Conservation (phyloP, 1,140 invertebrate species). For the Zophobas atratus region DNA sequence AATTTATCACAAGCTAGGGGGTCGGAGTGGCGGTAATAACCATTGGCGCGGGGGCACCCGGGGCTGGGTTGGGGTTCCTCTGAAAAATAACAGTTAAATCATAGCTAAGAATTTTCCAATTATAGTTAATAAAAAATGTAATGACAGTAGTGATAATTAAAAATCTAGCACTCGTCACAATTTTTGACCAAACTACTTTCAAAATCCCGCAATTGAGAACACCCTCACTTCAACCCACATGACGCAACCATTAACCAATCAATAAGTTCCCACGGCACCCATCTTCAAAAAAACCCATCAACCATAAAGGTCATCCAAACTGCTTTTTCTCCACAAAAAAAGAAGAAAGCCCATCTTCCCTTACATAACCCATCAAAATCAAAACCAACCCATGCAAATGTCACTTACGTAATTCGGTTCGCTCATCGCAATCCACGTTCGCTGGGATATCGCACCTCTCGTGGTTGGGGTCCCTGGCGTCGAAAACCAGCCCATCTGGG, state of each 20-base stretch:
- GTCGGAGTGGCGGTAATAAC: slow-evolving; percentile 85
- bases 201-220: too few species aligned
- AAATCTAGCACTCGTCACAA: not conserved
- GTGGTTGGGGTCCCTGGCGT: slow-evolving; percentile 81
- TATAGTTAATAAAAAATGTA: too few species aligned
- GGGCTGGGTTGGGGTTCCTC: slow-evolving; percentile 81
- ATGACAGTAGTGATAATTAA: not conserved
- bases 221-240: too few species aligned
- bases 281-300: too few species aligned
- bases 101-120: too few species aligned
- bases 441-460: slow-evolving; percentile 85
- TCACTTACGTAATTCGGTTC: slow-evolving; percentile 83
- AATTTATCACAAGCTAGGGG: slow-evolving; percentile 86
- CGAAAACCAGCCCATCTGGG: slow-evolving; percentile 87
- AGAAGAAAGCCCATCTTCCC: not conserved
- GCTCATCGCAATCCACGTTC: slow-evolving; percentile 84
- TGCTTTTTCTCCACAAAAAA: not conserved
- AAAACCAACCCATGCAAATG: slow-evolving; percentile 11
- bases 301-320: not conserved
- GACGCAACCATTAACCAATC: too few species aligned
- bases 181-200: too few species aligned
- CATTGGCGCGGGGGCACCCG: slow-evolving; percentile 85
- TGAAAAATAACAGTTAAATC: slow-evolving; percentile 65
- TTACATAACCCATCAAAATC: slow-evolving; percentile 8
- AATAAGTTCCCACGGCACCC: too few species aligned